Evolutionary conservation across 2,888 invertebrate genomes (phyloP), one percentile per base, ranked within the genome.

Genomic region (Criorhina ranunculi): DNA sequence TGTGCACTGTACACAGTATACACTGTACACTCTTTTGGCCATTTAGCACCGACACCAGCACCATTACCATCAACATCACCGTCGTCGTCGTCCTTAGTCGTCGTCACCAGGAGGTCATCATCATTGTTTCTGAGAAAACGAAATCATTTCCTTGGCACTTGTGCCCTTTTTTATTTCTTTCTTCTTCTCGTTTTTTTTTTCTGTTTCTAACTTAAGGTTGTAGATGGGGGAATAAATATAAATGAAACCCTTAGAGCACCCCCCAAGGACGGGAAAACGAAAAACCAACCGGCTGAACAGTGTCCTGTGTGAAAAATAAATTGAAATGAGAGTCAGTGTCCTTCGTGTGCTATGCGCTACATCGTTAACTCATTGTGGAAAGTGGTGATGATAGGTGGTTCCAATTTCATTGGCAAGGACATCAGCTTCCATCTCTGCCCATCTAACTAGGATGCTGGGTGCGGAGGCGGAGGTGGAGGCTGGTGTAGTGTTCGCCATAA

Each of bases 291-390:
- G 53, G 46, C 29, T 80, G 66, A 57, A 46, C 44, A 46, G 55
- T 57, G 57, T 55, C 33, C 19, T 44, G 66, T 60, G 70, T 59
- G 49, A 11, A 37, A 75, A 67, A 76, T 67, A 78, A 78, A 83
- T 83, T 83, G 78, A 83, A 83, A 78, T 78, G 66, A 73, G 73
- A 72, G 49, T 73, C 67, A 78, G 83, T 83, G 83, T 75, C 62
- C 73, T 78, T 83, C 49, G 44, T 57, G 40, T 49, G 29, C 46
- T 17, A 4, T 19, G 29, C 57, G 66, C 73, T 73, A 79, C 73
- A 75, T 78, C 78, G 83, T 83, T 83, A 79, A 83, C 78, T 83
- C 83, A 83, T 78, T 83, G 83, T 73, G 67, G 70, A 78, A 83
- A 83, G 72, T 83, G 78, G 62, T 73, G 83, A 83, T 83, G 83